Evolutionary conservation across 2,113 vertebrate species (phyloP).

Genomic region (Guaruba guarouba): DNA sequence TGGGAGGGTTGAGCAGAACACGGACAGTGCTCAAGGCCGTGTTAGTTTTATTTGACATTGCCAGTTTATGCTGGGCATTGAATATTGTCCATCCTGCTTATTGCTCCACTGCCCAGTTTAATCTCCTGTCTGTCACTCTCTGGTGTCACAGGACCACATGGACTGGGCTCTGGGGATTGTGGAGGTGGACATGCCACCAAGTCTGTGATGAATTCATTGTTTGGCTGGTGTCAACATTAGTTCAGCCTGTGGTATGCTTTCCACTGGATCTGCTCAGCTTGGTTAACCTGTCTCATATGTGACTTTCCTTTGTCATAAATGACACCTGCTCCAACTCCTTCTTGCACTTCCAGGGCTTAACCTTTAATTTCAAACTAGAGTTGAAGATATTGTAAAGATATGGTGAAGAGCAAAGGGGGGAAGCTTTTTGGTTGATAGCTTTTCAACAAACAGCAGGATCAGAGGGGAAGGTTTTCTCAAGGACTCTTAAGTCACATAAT

Average conservation of each 20-base stretch:
- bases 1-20: background rate
- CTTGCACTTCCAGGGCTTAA: background rate
- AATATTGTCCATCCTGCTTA: background rate
- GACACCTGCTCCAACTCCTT: background rate
- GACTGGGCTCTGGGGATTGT: background rate
- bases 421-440: background rate
- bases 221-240: background rate
- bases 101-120: background rate
- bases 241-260: background rate
- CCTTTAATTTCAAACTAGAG: background rate
- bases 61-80: background rate
- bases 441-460: background rate
- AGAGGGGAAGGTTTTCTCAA: background rate
- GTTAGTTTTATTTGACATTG: background rate
- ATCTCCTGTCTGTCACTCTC: background rate
- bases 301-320: background rate
- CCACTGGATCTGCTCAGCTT: background rate
- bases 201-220: background rate
- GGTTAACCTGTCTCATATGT: background rate
- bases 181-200: background rate
- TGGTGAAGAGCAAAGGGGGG: background rate
- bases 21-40: background rate
- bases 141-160: background rate
- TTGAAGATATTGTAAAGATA: background rate
- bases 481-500: background rate